phyloP scores from a whole-genome alignment of 2,113 vertebrate genomes.

The Solea solea region DNA sequence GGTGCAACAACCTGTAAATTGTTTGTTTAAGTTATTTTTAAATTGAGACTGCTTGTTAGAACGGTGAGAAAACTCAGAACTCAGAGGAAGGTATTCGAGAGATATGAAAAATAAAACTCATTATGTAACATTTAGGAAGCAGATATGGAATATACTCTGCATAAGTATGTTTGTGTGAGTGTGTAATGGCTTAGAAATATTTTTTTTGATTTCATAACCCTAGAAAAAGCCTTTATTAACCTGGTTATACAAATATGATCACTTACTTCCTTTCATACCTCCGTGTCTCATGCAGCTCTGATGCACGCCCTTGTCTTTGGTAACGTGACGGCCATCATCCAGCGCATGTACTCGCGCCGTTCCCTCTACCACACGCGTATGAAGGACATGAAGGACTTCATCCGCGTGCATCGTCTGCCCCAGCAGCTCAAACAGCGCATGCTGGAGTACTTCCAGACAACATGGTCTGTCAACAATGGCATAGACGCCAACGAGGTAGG shows the following conservation, averaged over 20 bases:
- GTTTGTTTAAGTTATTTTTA: conserved; percentile 2
- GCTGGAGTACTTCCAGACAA: conserved; percentile 98
- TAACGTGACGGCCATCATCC: conserved; percentile 96
- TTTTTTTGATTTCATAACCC: too few species aligned
- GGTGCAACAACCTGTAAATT: conserved; percentile 11
- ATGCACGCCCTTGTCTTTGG: conserved; percentile 97
- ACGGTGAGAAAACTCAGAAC: background rate
- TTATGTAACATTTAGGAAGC: too few species aligned
- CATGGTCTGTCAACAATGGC: conserved; percentile 97
- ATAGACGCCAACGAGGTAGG: conserved; percentile 93
- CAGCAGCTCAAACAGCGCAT: conserved; percentile 95
- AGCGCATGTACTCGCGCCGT: conserved; percentile 96
- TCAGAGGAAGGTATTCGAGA: too few species aligned
- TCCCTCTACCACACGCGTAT: conserved; percentile 96
- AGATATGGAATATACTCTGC: too few species aligned
- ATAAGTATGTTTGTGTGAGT: too few species aligned
- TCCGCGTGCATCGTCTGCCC: conserved; percentile 90
- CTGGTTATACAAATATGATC: background rate
- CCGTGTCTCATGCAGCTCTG: conserved; percentile 80
- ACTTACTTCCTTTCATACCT: conserved; percentile 3
- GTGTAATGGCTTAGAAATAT: too few species aligned
- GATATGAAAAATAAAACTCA: too few species aligned
- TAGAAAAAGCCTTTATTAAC: too few species aligned
- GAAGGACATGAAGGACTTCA: conserved; percentile 98
- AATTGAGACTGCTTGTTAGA: conserved; percentile 1